A percentile compares a stretch with the other conserved stretches of the same genome.
Conservation (phyloP, 92 coral and sea anemone species). For the Phenganax subtilis region DNA sequence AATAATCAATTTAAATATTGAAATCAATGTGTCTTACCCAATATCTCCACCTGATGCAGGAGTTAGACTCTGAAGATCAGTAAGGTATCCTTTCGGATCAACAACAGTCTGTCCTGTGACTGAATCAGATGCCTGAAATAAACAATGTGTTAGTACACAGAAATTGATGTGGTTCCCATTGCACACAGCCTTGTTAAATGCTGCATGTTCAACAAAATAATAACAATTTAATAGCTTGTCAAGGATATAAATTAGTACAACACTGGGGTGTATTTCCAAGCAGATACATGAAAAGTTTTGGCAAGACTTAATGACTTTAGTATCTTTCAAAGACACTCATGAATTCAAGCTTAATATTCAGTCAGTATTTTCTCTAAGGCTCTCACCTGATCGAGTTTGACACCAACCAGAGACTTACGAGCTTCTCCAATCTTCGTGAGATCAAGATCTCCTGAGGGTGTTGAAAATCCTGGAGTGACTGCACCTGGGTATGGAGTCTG, state of each 20-base stretch:
- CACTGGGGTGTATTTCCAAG: too few species aligned
- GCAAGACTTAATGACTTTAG: too few species aligned
- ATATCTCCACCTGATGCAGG: conserved; percentile 90
- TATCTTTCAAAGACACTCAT: too few species aligned
- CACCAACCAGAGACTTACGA: conserved; percentile 94
- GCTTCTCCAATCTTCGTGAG: conserved; percentile 95
- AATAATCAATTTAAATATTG: neutral
- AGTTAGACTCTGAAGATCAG: conserved; percentile 91
- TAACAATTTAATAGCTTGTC: too few species aligned
- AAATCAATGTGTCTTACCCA: conserved; percentile 53
- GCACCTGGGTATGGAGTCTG: conserved; percentile 96
- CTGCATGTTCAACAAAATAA: too few species aligned
- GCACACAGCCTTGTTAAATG: neutral
- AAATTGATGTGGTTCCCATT: neutral
- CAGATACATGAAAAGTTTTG: too few species aligned
- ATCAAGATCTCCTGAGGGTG: conserved; percentile 93
- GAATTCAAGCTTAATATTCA: too few species aligned
- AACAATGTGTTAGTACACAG: neutral
- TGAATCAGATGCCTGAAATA: conserved; percentile 83
- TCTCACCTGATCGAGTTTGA: conserved; percentile 84
- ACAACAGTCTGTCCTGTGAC: conserved; percentile 96
- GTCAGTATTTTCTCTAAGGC: too few species aligned
- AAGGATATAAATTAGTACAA: too few species aligned
- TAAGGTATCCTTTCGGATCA: conserved; percentile 91
- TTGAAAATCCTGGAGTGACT: conserved; percentile 77